These are phyloP conservation scores for Noturus placidus DNA, from an alignment of 2,113 vertebrate species.

Conservation along the genomic window DNA sequence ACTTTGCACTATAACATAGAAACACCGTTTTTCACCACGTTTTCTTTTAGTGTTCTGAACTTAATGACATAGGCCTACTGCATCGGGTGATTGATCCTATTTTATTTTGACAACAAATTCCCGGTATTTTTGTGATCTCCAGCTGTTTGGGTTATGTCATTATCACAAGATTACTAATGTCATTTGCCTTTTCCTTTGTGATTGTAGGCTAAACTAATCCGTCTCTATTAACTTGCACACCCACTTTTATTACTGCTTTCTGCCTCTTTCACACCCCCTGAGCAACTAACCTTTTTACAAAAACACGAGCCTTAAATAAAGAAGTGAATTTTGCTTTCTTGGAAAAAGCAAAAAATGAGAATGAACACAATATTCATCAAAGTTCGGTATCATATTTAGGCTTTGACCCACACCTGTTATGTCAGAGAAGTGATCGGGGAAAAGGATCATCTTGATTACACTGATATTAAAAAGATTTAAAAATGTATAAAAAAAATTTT, in stretches of 20 bases:
- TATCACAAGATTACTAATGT: background rate
- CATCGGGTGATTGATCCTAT: background rate
- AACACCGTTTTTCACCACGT: background rate
- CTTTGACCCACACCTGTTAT: background rate
- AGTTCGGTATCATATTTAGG: background rate
- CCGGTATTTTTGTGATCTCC: background rate
- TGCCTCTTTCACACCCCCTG: background rate
- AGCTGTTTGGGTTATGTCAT: constrained; percentile 9
- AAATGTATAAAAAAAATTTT: no score
- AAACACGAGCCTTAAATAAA: background rate
- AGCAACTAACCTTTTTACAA: background rate
- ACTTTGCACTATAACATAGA: background rate
- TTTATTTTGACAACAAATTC: background rate
- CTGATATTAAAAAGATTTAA: background rate
- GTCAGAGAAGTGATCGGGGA: background rate
- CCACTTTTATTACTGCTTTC: background rate
- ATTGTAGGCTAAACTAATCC: constrained; percentile 9
- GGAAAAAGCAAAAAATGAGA: background rate
- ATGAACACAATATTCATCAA: background rate
- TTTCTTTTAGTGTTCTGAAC: background rate
- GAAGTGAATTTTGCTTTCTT: background rate
- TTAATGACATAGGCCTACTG: background rate
- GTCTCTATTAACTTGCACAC: background rate
- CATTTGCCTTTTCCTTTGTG: constrained; percentile 6
- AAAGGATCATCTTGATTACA: background rate